Percentiles rank a stretch among this genome's conserved stretches.
Evolutionary conservation across 1,140 invertebrate genomes (phyloP).

Genomic region (Nixonia krombeini): DNA sequence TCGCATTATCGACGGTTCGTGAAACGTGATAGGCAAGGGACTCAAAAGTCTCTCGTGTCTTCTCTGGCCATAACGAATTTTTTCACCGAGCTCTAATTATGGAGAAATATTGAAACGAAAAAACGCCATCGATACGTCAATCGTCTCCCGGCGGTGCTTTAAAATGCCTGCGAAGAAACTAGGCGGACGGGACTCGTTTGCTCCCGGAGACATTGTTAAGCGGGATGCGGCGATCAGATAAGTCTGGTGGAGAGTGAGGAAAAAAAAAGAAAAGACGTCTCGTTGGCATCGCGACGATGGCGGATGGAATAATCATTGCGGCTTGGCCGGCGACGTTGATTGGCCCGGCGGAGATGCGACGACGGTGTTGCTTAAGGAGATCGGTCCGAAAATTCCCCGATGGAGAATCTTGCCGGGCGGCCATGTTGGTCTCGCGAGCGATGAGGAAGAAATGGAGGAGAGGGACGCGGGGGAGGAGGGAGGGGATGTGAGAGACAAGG

Average conservation of each 20-base stretch:
- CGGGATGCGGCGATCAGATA: not conserved
- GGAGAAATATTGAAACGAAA: constrained; percentile 16
- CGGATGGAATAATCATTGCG: constrained; percentile 9
- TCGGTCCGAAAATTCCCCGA: constrained; percentile 33
- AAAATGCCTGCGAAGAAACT: not conserved
- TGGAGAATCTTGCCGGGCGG: constrained; percentile 47
- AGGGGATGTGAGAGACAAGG: constrained; percentile 33
- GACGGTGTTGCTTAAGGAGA: constrained; percentile 26
- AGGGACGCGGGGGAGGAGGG: constrained; percentile 32
- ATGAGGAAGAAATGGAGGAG: constrained; percentile 24
- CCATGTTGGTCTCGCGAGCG: constrained; percentile 52
- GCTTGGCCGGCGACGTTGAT: constrained; percentile 12
- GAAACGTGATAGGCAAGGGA: too few species aligned
- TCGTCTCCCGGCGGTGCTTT: not conserved
- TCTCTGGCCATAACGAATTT: not conserved
- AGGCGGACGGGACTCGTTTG: not conserved
- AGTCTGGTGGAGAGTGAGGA: too few species aligned
- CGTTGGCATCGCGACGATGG: not conserved
- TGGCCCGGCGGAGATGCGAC: constrained; percentile 48
- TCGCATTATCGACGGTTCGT: too few species aligned
- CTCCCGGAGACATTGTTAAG: constrained; percentile 1
- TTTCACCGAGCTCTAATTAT: not conserved
- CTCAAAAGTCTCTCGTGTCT: too few species aligned
- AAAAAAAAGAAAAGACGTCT: constrained; percentile 1
- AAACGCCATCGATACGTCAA: constrained; percentile 24